Base-by-base conservation (phyloP, 2,888 invertebrate genomes). In the Limnephilus marmoratus region DNA sequence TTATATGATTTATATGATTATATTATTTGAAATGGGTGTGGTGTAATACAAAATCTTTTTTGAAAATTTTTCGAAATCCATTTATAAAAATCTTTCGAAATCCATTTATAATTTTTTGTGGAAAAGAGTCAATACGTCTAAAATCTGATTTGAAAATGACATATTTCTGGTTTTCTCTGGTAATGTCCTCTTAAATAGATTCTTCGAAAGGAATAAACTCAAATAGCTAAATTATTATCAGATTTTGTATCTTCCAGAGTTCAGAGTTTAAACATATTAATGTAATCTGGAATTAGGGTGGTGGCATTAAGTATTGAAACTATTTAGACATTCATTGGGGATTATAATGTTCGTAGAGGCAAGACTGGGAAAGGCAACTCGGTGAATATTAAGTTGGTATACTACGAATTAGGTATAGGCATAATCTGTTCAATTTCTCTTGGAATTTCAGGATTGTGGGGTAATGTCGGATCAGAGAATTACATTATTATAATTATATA, bases 241-340 rank as follows among this genome's bases (percentile, higher is more conserved):
- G 9, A 68, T 24, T 68, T 68, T 24, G 24, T 24, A n/a, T 68
- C n/a, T 68, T 5, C n/a, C 80, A 37, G 24, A 31, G 37, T 24
- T 31, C 86, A 87, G 29, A 45, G 53, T 18, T 45, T 87, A 18
- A 45, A 49, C 86, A 87, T 83, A 83, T 34, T 83, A 34, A 34
- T 37, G 83, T 83, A 83, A 83, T 83, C 37, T n/a, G 24, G 83
- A n/a, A 83, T 83, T 83, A 83, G 34, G 83, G 83, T 83, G 86
- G 49, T 86, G n/a, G 49, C 86, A 41, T 86, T 86, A 49, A 86
- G 49, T 86, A 41, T 49, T 86, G 13, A 49, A 86, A 86, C 86
- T 49, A 86, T 86, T 86, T 29, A 45, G 45, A 86, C 45, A 86
- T 86, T 45, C 5, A 45, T 18, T 37, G 37, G 34, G 37, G 37